These are phyloP conservation scores for Philereme vetulata DNA, from an alignment of 2,888 invertebrate species.

Conservation along the genomic window DNA sequence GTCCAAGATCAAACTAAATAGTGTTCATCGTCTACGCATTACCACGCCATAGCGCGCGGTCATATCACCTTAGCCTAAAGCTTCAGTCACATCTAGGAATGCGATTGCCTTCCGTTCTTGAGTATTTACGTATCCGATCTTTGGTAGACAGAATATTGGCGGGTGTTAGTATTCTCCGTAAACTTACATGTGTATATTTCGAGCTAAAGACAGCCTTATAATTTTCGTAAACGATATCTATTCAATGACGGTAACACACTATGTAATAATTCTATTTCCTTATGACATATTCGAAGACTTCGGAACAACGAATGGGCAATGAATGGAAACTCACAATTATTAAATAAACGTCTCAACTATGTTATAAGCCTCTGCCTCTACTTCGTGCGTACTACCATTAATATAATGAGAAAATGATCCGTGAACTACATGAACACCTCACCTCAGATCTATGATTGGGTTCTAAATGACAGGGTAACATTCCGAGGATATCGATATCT, in stretches of 20 bases:
- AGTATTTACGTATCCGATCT: slow-evolving; percentile 41
- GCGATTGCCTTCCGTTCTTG: slow-evolving; percentile 23
- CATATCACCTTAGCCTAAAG: no score
- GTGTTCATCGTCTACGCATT: no score
- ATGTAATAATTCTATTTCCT: slow-evolving; percentile 18
- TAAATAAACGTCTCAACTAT: slow-evolving; percentile 41
- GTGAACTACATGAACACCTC: slow-evolving; percentile 51
- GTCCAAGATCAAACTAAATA: no score
- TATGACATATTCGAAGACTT: slow-evolving; percentile 34
- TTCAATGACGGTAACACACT: slow-evolving; percentile 32
- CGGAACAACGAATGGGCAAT: slow-evolving; percentile 19
- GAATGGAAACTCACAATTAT: slow-evolving; percentile 35
- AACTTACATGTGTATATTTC: slow-evolving; percentile 23
- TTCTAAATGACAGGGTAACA: slow-evolving; percentile 54
- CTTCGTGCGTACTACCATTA: slow-evolving; percentile 30
- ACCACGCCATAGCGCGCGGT: no score
- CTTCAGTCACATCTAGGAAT: slow-evolving; percentile 3
- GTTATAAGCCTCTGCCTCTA: slow-evolving; percentile 42
- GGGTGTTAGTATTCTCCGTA: slow-evolving; percentile 10
- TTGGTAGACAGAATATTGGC: slow-evolving; percentile 36
- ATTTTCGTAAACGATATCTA: slow-evolving; percentile 27
- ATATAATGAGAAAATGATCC: slow-evolving; percentile 54
- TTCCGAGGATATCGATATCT: slow-evolving; percentile 42
- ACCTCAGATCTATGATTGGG: slow-evolving; percentile 71
- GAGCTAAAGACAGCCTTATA: slow-evolving; percentile 29